Percentiles rank a stretch among this genome's conserved stretches.
phyloP scores from a whole-genome alignment of 1,140 invertebrate genomes.

The Drosophila pseudoananassae region DNA sequence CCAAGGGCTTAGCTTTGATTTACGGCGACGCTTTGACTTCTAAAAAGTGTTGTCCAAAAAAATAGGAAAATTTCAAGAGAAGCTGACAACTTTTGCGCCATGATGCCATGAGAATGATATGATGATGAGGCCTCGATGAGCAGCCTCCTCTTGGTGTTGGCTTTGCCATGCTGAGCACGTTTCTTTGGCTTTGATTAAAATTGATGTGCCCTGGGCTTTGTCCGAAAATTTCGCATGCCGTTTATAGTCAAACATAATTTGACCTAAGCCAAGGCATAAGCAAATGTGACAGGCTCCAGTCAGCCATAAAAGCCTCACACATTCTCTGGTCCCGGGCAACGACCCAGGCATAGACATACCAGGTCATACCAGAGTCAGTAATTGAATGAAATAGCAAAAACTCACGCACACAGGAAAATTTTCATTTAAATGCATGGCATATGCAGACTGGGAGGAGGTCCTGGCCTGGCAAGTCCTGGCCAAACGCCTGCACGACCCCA shows the following conservation, averaged over 20 bases:
- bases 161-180: slow-evolving; percentile 70
- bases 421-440: slow-evolving; percentile 70
- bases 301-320: slow-evolving; percentile 44
- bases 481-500: slow-evolving; percentile 8
- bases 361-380: slow-evolving; percentile 55
- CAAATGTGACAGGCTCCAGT: slow-evolving; percentile 68
- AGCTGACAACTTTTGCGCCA: slow-evolving; percentile 60
- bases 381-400: slow-evolving; percentile 74
- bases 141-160: background rate
- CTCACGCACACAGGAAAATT: slow-evolving; percentile 56
- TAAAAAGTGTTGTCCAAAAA: slow-evolving; percentile 47
- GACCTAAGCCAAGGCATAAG: slow-evolving; percentile 71
- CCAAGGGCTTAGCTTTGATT: slow-evolving; percentile 75
- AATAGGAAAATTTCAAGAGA: slow-evolving; percentile 7
- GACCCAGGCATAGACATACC: slow-evolving; percentile 27
- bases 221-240: slow-evolving; percentile 73
- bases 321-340: slow-evolving; percentile 1
- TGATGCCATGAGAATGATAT: slow-evolving; percentile 30
- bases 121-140: slow-evolving; percentile 30
- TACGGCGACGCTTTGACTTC: slow-evolving; percentile 59
- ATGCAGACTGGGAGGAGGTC: slow-evolving; percentile 17
- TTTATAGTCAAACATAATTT: slow-evolving; percentile 80
- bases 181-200: slow-evolving; percentile 72
- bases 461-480: background rate
- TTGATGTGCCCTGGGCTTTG: slow-evolving; percentile 72